Evolutionary conservation across 2,797 vertebrate genomes (phyloP).

Genomic region (Mus minutoides): DNA sequence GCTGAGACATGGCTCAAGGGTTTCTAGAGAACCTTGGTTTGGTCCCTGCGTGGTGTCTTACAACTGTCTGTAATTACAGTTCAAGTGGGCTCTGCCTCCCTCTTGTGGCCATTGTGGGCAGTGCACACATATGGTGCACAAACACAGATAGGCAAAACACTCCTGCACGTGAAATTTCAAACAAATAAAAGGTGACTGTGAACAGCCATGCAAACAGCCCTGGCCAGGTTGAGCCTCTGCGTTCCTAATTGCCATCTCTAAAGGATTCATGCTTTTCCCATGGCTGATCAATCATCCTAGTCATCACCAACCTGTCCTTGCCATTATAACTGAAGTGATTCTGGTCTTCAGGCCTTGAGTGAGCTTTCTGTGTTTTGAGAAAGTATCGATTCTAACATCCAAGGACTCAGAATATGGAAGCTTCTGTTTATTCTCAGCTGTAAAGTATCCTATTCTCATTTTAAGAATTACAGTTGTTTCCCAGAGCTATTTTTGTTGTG

Average conservation of each 20-base stretch:
- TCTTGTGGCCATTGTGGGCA: background rate
- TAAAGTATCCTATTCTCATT: constrained; percentile 54
- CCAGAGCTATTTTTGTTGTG: constrained; percentile 44
- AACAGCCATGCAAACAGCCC: background rate
- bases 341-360: background rate
- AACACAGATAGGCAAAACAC: background rate
- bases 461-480: constrained; percentile 52
- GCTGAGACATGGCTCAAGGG: background rate
- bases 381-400: constrained; percentile 7
- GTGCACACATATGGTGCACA: background rate
- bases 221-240: background rate
- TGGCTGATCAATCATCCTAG: background rate
- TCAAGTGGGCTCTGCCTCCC: background rate
- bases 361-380: background rate
- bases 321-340: background rate
- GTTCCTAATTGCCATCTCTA: background rate
- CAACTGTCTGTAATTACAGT: background rate
- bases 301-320: background rate
- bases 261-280: background rate
- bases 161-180: background rate
- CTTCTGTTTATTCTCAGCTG: constrained; percentile 43
- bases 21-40: background rate
- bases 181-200: background rate
- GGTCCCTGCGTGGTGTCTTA: background rate
- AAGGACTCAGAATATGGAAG: background rate